A percentile compares a stretch with the other conserved stretches of the same genome.
Evolutionary conservation across 37 sponge, comb jelly and placozoan genomes (phyloP).

Genomic region (Haliclona indistincta): DNA sequence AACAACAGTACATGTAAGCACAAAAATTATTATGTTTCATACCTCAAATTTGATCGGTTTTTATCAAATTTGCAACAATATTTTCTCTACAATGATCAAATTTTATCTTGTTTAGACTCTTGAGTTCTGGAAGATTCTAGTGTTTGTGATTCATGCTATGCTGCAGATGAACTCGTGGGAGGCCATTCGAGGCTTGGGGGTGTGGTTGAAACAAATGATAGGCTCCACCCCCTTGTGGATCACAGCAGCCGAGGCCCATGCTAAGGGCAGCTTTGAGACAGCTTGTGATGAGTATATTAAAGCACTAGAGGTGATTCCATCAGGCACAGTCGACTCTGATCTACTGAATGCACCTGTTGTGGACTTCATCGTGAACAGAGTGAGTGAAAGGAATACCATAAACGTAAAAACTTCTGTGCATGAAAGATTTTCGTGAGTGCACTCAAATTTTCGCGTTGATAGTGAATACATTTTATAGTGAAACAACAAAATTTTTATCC

Average conservation of each 20-base stretch:
- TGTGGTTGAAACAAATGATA: slow-evolving; percentile 41
- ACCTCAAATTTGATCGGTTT: background rate
- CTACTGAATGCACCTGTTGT: slow-evolving; percentile 27
- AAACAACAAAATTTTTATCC: too few species aligned
- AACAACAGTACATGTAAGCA: slow-evolving; percentile 5
- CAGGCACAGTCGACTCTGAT: slow-evolving; percentile 10
- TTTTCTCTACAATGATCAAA: background rate
- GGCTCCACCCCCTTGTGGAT: slow-evolving; percentile 65
- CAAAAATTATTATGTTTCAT: background rate
- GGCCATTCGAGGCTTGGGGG: slow-evolving; percentile 67
- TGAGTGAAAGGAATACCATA: slow-evolving; percentile 8
- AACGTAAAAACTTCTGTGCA: too few species aligned
- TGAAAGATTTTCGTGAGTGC: too few species aligned
- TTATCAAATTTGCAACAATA: background rate
- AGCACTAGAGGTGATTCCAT: slow-evolving; percentile 44
- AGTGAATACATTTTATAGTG: too few species aligned
- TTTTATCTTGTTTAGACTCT: slow-evolving; percentile 22
- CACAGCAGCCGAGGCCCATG: slow-evolving; percentile 70
- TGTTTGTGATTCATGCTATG: slow-evolving; percentile 71
- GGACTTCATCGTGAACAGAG: slow-evolving; percentile 74
- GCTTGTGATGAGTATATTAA: slow-evolving; percentile 79
- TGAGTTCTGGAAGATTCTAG: slow-evolving; percentile 79
- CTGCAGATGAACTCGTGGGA: slow-evolving; percentile 70
- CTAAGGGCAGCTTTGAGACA: slow-evolving; percentile 77
- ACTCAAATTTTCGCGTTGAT: too few species aligned